Conservation (phyloP, 2,797 vertebrate genomes). For the Nannoperca australis region DNA sequence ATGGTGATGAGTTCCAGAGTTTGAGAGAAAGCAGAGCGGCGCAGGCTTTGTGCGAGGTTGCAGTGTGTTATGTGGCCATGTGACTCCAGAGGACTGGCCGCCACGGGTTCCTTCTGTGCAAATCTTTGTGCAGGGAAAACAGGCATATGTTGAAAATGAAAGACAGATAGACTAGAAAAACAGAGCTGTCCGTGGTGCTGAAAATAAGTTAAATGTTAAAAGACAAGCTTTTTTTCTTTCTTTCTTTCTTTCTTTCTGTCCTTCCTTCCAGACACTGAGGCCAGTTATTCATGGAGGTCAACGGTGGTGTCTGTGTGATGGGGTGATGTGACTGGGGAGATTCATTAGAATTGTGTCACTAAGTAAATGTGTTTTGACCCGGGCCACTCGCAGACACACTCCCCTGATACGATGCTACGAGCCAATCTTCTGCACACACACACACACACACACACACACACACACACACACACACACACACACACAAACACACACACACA, state of each 20-base stretch:
- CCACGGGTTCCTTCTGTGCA: constrained; percentile 14
- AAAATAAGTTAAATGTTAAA: constrained; percentile 21
- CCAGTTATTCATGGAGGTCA: constrained; percentile 45
- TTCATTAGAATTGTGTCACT: constrained; percentile 91
- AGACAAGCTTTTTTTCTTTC: background rate
- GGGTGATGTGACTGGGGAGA: constrained; percentile 86
- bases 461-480: constrained; percentile 31
- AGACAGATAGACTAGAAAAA: constrained; percentile 5
- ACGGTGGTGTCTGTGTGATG: constrained; percentile 54
- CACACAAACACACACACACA: background rate
- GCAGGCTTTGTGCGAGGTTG: constrained; percentile 54
- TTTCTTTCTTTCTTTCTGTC: too few species aligned
- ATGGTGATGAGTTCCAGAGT: constrained; percentile 70
- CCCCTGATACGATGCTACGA: constrained; percentile 39
- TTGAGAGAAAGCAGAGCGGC: constrained; percentile 44
- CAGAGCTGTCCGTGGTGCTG: constrained; percentile 66
- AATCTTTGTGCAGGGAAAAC: constrained; percentile 13
- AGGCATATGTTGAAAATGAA: constrained; percentile 13
- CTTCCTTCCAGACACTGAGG: background rate
- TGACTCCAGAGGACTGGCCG: constrained; percentile 10
- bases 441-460: constrained; percentile 34
- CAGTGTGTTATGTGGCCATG: constrained; percentile 18
- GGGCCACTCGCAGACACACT: constrained; percentile 63
- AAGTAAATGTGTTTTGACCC: constrained; percentile 89
- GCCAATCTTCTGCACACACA: constrained; percentile 45